Evolutionary conservation across 2,797 vertebrate species (phyloP), one percentile per base, ranked within the genome.

Genomic region (Benthosema pterotum): DNA sequence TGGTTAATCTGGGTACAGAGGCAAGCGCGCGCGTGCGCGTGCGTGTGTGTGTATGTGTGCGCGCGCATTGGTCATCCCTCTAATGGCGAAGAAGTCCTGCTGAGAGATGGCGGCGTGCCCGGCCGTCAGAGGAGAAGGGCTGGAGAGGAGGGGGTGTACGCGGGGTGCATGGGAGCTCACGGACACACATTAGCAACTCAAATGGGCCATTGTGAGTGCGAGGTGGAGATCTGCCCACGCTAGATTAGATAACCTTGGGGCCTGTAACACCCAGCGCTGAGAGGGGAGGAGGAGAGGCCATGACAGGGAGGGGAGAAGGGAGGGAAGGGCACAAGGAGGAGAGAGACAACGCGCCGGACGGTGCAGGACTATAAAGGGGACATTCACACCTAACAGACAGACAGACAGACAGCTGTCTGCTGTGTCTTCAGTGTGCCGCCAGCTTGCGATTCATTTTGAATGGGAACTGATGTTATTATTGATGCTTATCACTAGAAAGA

Each of bases 161-260:
- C n/a, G 43, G 61, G 45, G 38, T 12, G 32, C 55, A 19, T 57
- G 42, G 72, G 50, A 47, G 49, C 52, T 58, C 60, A 19, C 0
- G 11, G 90, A 88, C 87, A 76, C 74, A 90, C 85, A 87, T 89
- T 90, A 83, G 63, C 66, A 84, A 77, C 87, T 79, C 79, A 82
- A 91, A 92, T 91, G 89, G 87, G 74, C 88, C 88, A 59, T 72
- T 32, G 79, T 93, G 87, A 92, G 87, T 75, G 79, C 59, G 79
- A 73, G 74, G 82, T 15, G 57, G 54, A 67, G 79, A 83, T 86
- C 74, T 77, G 72, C 69, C 82, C 78, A 60, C n/a, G 49, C 60
- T 64, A 73, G 61, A 60, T 72, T 60, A 77, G 60, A 85, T 83
- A 80, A 88, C 85, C 73, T 69, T 55, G 71, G 71, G 82, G 70